Percentiles rank a stretch among this genome's conserved stretches.
phyloP scores from a whole-genome alignment of 2,113 vertebrate species.

The Tyrannus savana region DNA sequence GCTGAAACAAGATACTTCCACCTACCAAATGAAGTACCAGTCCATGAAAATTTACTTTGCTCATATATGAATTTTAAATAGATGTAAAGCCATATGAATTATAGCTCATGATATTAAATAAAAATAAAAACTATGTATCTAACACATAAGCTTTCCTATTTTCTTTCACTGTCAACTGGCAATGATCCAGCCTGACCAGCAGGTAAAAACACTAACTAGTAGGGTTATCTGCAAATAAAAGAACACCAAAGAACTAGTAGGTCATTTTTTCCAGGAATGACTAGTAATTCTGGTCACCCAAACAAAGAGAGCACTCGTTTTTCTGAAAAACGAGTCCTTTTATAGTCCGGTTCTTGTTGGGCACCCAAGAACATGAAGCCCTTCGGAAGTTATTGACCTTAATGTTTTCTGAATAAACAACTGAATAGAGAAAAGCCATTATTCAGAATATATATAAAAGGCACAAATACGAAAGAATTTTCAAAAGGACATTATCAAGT shows the following conservation, averaged over 20 bases:
- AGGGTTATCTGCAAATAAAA: constrained; percentile 27
- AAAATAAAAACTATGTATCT: constrained; percentile 44
- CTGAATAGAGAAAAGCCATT: constrained; percentile 14
- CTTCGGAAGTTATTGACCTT: constrained; percentile 19
- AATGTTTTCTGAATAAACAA: constrained; percentile 25
- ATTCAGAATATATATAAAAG: constrained; percentile 55
- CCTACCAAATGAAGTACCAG: not conserved
- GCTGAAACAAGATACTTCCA: not conserved
- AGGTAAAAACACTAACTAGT: constrained; percentile 55
- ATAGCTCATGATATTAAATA: constrained; percentile 31
- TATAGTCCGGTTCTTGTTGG: not conserved
- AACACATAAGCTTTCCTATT: constrained; percentile 51
- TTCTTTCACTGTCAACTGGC: constrained; percentile 55
- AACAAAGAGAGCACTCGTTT: not conserved
- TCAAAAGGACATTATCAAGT: constrained; percentile 67
- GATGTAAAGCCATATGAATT: constrained; percentile 24
- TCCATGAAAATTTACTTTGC: constrained; percentile 31
- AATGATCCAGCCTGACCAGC: constrained; percentile 71
- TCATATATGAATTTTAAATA: constrained; percentile 42
- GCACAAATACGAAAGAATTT: constrained; percentile 54
- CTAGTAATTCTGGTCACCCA: constrained; percentile 11
- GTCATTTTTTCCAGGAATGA: constrained; percentile 4
- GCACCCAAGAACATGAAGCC: constrained; percentile 7
- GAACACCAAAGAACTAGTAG: not conserved
- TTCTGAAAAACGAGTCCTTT: not conserved